Evolutionary conservation across 1,140 invertebrate species (phyloP), one percentile per base, ranked within the genome.

Genomic region (Sipha flava): DNA sequence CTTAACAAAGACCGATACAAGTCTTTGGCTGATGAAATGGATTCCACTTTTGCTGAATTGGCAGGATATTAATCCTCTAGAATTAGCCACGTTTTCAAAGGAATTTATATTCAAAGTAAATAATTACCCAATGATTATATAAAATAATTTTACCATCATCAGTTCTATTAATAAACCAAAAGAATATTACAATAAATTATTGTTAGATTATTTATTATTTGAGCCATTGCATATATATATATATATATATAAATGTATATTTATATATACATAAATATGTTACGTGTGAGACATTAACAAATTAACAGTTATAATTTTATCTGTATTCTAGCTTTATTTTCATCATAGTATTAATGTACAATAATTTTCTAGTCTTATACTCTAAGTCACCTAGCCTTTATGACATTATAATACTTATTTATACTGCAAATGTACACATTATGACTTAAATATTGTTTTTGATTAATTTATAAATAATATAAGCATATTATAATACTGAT

Each of bases 1-100:
- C 90, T 92, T 88, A 94, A 97, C 90, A 96, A 96, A 90, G 94
- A 96, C 89, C 95, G 96, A 90, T 96, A 96, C 90, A 95, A 95
- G 90, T 91, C 92, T 87, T 92, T 99, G 88, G 93, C 94, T 88
- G 95, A 97, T 87, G 97, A 99, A 89, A 94, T 99, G 92, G 97
- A 99, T 88, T 93, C 94, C 87, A 98, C 96, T 85, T 95, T 98
- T 88, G 91, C 92, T 86, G 93, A 94, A 89, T 89, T 93, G 88
- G 92, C 91, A 85, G 92, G 90, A 90, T 92, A 92, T 89, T 92
- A 93, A 91, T 9, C 40, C 12, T 45, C 6, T 49, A n/a, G 12
- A 26, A n/a, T 73, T 23, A 14, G 37, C 12, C 16, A 70, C 1
- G 34, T 43, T 59, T 52, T 59, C 14, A 23, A 77, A 40, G 34